Evolutionary conservation across 92 coral and sea anemone genomes (phyloP).

Genomic region (Epizoanthus scotinus): DNA sequence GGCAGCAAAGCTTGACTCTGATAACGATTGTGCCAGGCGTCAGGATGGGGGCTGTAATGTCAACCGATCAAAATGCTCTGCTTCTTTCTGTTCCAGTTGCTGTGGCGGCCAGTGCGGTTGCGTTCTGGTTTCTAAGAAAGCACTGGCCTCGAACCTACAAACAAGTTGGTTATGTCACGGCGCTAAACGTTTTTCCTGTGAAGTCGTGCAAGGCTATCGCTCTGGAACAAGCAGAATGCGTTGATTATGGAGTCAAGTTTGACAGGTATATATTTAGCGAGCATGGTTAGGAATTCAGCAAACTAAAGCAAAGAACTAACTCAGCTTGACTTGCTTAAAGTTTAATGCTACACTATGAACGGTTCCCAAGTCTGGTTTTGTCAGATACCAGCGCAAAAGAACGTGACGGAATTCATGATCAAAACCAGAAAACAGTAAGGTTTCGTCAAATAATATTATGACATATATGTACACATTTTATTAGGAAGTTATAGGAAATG

Average conservation of each 20-base stretch:
- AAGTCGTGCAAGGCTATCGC: conserved; percentile 68
- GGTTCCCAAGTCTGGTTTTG: too few relatives aligned
- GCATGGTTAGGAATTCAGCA: too few relatives aligned
- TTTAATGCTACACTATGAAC: too few relatives aligned
- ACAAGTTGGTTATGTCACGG: conserved; percentile 58
- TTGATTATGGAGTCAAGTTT: conserved; percentile 44
- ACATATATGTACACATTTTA: too few relatives aligned
- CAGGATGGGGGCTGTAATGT: conserved; percentile 9
- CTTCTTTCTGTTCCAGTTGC: conserved; percentile 16
- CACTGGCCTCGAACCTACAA: conserved; percentile 19
- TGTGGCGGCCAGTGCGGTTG: conserved; percentile 21
- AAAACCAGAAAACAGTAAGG: too few relatives aligned
- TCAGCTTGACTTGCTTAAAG: too few relatives aligned
- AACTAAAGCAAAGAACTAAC: too few relatives aligned
- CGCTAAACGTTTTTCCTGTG: conserved; percentile 56
- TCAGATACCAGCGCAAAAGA: too few relatives aligned
- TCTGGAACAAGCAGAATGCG: conserved; percentile 48
- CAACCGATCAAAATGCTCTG: not conserved
- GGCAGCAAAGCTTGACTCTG: too few relatives aligned
- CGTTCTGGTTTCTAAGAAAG: conserved; percentile 45
- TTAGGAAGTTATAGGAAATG: too few relatives aligned
- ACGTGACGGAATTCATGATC: too few relatives aligned
- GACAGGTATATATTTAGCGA: conserved; percentile 51
- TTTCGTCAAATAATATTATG: too few relatives aligned
- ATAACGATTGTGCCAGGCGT: not conserved